Base-by-base conservation (phyloP, 1,140 invertebrate genomes). In the Zaprionus inermis region DNA sequence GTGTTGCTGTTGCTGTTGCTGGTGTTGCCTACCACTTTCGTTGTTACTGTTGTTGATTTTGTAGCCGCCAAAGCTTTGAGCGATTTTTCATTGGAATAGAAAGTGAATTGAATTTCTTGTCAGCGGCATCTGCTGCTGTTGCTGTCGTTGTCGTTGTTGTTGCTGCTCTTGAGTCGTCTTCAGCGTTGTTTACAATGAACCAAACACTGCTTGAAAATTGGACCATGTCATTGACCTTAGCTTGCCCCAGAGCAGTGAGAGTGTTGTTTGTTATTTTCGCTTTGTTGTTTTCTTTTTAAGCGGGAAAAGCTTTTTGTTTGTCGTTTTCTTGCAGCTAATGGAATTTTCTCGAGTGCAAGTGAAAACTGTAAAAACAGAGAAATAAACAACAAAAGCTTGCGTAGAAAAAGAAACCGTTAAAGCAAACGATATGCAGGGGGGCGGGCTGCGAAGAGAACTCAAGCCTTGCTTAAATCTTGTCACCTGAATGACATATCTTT, bases 21-120 rank as follows among this genome's bases (percentile, higher is more conserved):
- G 61, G 24, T 68, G 82, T 78, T 83, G 88, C 66, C 78, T 83
- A 84, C 83, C 88, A 91, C 88, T 91, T 91, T 91, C 88, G 84
- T 91, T 91, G 86, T 79, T 90, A 78, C 78, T 88, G 80, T 81
- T 82, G 76, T 90, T 85, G 74, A 77, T 73, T 73, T 83, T 84
- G 67, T 56, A 72, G 82, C 61, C 76, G 72, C 74, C 51, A 78
- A 83, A 86, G 84, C 84, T 88, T 75, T 83, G 84, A 82, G 84
- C 80, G 76, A 91, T 91, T 89, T 91, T 91, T 91, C 89, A 91
- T 89, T 89, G 89, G 89, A 91, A 91, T 91, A 91, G 89, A 91
- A 91, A 91, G 89, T 91, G 89, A 91, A 91, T 91, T 91, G 85
- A 77, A 81, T 81, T 90, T 85, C 76, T 81, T 84, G 80, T 89